Percentiles rank a stretch among this genome's conserved stretches.
These are phyloP conservation scores for Deilephila elpenor DNA, from an alignment of 2,888 invertebrate genomes.

Conservation along the genomic window DNA sequence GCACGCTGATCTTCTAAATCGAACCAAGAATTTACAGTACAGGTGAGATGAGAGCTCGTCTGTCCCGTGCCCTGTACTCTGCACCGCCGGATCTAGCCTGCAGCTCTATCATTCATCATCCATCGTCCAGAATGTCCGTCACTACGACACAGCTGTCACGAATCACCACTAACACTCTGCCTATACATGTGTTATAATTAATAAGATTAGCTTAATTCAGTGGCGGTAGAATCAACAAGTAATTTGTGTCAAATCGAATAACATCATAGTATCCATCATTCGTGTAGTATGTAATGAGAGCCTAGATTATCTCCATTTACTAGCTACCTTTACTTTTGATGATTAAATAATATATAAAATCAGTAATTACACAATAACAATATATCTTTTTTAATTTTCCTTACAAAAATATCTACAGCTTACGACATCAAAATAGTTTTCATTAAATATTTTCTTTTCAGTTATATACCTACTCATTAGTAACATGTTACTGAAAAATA, in stretches of 20 bases:
- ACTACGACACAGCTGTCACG: not conserved
- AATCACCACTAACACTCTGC: constrained; percentile 9
- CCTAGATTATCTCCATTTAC: too few species aligned
- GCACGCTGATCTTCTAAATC: constrained; percentile 94
- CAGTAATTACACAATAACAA: too few species aligned
- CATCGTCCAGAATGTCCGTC: constrained; percentile 48
- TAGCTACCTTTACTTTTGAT: too few species aligned
- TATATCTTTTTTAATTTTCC: too few species aligned
- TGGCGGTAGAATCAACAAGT: not conserved
- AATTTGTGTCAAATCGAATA: not conserved
- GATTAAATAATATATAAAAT: too few species aligned
- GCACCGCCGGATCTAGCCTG: constrained; percentile 44
- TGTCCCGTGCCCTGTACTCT: constrained; percentile 41
- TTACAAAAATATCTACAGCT: too few species aligned
- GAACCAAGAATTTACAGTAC: constrained; percentile 94
- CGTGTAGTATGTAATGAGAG: too few species aligned
- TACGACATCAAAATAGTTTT: too few species aligned
- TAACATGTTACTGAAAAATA: too few species aligned
- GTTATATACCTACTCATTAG: too few species aligned
- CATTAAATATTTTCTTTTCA: too few species aligned
- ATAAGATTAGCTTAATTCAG: not conserved
- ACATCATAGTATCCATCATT: too few species aligned
- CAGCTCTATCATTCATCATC: constrained; percentile 54
- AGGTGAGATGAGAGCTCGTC: constrained; percentile 84
- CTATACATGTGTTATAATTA: not conserved